Conservation (phyloP, 2,888 invertebrate species). For the Dolomedes plantarius region DNA sequence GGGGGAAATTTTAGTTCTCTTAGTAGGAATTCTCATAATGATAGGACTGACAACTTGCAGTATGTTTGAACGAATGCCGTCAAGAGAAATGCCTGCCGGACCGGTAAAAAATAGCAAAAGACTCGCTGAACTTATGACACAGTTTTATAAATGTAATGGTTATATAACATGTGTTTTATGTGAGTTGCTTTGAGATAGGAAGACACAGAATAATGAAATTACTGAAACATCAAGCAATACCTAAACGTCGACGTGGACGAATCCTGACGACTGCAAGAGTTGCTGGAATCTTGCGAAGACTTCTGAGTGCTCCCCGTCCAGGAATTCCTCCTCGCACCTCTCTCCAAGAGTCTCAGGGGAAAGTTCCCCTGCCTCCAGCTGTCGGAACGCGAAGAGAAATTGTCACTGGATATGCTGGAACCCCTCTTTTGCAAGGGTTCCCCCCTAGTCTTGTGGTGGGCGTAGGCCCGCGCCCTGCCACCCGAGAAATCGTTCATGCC, state of each 20-base stretch:
- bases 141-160: no score
- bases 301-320: constrained; percentile 83
- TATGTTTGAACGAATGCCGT: no score
- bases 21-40: no score
- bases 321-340: constrained; percentile 81
- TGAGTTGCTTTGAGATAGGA: no score
- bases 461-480: constrained; percentile 83
- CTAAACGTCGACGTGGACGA: constrained; percentile 94
- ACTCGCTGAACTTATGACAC: no score
- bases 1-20: no score
- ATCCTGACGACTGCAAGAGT: constrained; percentile 92
- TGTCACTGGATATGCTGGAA: constrained; percentile 85
- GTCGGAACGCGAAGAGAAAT: constrained; percentile 91
- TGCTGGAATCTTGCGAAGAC: constrained; percentile 93
- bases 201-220: no score
- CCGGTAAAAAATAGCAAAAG: no score
- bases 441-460: constrained; percentile 1
- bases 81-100: no score
- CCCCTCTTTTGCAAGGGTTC: constrained; percentile 79
- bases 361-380: constrained; percentile 84
- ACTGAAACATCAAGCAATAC: no score
- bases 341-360: constrained; percentile 83
- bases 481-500: constrained; percentile 80
- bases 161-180: no score
- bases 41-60: no score